A percentile compares a stretch with the other conserved stretches of the same genome.
Conservation (phyloP, 2,888 invertebrate genomes). For the Ormyrus rosae region DNA sequence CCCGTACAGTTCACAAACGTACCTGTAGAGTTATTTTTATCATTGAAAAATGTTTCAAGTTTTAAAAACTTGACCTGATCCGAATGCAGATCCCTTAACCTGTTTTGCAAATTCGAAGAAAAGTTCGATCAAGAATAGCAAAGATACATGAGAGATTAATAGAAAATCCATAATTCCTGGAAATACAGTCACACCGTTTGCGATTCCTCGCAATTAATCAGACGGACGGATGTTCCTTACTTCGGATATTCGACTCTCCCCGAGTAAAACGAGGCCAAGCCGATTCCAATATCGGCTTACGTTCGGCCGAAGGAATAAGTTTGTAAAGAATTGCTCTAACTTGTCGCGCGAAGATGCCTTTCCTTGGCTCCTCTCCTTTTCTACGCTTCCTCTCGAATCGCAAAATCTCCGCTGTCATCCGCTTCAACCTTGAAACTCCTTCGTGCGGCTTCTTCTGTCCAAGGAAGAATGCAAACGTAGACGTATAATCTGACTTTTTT, state of each 20-base stretch:
- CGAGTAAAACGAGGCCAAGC: constrained; percentile 52
- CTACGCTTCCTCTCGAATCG: constrained; percentile 7
- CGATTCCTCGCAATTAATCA: constrained; percentile 52
- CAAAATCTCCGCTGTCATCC: constrained; percentile 3
- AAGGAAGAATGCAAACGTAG: neutral
- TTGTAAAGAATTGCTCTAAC: constrained; percentile 53
- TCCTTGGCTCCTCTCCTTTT: constrained; percentile 1
- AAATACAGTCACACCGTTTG: constrained; percentile 28
- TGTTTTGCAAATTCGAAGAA: constrained; percentile 26
- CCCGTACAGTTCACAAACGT: too few relatives aligned
- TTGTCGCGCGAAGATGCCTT: constrained; percentile 23
- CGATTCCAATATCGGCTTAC: constrained; percentile 53
- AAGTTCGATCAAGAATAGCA: constrained; percentile 35
- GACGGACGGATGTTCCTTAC: constrained; percentile 43
- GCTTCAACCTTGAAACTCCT: constrained; percentile 37
- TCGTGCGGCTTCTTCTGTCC: neutral
- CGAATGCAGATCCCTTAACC: neutral
- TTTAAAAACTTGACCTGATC: too few relatives aligned
- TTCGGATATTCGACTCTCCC: constrained; percentile 39
- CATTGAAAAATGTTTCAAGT: too few relatives aligned
- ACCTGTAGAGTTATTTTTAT: too few relatives aligned
- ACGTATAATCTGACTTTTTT: constrained; percentile 16
- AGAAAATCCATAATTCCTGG: constrained; percentile 49
- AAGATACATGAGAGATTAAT: constrained; percentile 46
- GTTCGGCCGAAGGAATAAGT: constrained; percentile 41